Evolutionary conservation across 1,140 invertebrate species (phyloP), one percentile per base, ranked within the genome.

Genomic region (Lanistes nyassanus): DNA sequence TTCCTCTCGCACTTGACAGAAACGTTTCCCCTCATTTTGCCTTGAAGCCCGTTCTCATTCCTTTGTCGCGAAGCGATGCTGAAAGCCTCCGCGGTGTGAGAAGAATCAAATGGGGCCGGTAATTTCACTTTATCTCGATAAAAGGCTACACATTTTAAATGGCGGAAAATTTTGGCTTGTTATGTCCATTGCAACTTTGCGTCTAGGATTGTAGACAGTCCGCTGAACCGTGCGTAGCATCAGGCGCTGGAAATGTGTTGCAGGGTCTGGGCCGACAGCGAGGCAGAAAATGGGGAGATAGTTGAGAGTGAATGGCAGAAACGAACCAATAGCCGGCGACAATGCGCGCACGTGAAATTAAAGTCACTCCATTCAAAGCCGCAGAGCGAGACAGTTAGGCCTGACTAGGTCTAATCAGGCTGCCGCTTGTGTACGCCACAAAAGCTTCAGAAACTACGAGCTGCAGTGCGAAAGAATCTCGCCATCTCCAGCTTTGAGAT

Each of bases 191-290:
- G 56, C 29, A 7, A 60, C 9, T 7, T 31, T 9, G 56, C 29
- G 2, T 26, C 3, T 3, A 60, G n/a, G 56, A 7, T 3, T 31
- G 56, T 26, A 9, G 29, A 60, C 56, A n/a, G 56, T 19, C 9
- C 56, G n/a, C 56, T 9, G 7, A 31, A 60, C 9, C n/a, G 29
- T 56, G 60, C 70, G 34, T 36, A 34, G 31, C 16, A 34, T 60
- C 70, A 60, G 26, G 34, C 37, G 36, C 23, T 16, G 60, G n/a
- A 29, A 56, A 56, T 56, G 58, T 70, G 70, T 36, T 37, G 70
- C 26, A 67, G 2, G 42, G 36, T 26, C 19, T 34, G 62, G 36
- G 23, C 13, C n/a, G 62, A 31, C 19, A 64, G 62, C 19, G 4
- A 64, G 62, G 29, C 29, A 31, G 62, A 64, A 29, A 64, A 64